Conservation (phyloP, 2,888 invertebrate species). For the Tetragonula carbonaria region DNA sequence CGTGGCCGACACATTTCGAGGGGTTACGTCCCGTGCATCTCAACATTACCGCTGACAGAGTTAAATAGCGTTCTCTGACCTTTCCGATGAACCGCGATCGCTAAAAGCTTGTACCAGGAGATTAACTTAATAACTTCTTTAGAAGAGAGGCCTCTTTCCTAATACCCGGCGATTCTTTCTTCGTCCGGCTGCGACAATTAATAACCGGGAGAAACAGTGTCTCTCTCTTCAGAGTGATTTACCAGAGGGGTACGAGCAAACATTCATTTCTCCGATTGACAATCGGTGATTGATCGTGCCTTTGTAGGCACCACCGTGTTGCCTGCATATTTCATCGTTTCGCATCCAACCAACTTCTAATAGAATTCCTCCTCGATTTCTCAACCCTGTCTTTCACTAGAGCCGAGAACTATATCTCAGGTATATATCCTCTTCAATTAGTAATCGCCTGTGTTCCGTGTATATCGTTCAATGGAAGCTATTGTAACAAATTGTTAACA, state of each 20-base stretch:
- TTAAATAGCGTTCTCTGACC: conserved; percentile 55
- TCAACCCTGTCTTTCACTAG: conserved; percentile 9
- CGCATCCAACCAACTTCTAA: conserved; percentile 7
- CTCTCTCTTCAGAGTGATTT: conserved; percentile 25
- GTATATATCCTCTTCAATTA: conserved; percentile 13
- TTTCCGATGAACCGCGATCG: conserved; percentile 48
- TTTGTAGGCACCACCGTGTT: conserved; percentile 27
- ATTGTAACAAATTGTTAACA: conserved; percentile 1
- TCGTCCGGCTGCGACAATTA: conserved; percentile 39
- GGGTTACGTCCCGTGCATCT: conserved; percentile 18
- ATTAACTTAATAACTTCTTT: conserved; percentile 53
- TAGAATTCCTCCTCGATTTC: conserved; percentile 28
- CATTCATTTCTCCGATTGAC: conserved; percentile 48
- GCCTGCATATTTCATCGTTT: conserved; percentile 34
- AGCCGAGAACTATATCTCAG: conserved; percentile 19
- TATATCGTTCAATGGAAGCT: background rate
- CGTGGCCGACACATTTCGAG: conserved; percentile 28
- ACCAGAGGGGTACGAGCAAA: conserved; percentile 44
- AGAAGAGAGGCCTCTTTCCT: conserved; percentile 35
- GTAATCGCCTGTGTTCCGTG: background rate
- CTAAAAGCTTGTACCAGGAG: conserved; percentile 49
- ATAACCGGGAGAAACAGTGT: conserved; percentile 30
- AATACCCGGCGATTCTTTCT: conserved; percentile 36
- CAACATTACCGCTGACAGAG: conserved; percentile 51
- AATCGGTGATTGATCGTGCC: conserved; percentile 45